Conservation (phyloP, 2,888 invertebrate genomes). For the Elysia crispata region DNA sequence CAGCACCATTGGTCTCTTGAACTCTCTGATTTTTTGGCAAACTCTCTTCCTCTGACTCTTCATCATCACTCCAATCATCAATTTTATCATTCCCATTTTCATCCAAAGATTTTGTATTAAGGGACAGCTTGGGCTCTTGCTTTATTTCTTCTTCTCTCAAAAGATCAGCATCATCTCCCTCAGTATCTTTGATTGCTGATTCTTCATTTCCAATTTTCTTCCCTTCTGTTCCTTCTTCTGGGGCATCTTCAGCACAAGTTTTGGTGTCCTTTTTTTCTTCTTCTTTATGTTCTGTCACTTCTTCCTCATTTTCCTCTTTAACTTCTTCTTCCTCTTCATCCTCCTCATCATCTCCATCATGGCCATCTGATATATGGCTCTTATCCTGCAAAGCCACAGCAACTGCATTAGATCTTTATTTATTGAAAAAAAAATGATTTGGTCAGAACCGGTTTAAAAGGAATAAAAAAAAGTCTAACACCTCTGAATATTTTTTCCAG, state of each 20-base stretch:
- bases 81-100: slow-evolving; percentile 22
- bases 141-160: slow-evolving; percentile 6
- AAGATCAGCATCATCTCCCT: no score
- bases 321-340: slow-evolving; percentile 27
- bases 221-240: not conserved
- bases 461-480: no score
- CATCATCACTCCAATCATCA: no score
- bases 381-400: slow-evolving; percentile 27
- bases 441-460: not conserved
- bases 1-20: no score
- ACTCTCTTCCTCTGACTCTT: no score
- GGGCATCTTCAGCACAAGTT: not conserved
- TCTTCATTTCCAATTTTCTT: not conserved
- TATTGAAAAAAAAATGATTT: no score
- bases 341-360: slow-evolving; percentile 44
- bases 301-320: not conserved
- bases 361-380: slow-evolving; percentile 20
- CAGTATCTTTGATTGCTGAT: not conserved
- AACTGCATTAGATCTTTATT: not conserved
- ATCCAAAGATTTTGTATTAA: not conserved
- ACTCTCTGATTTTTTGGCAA: no score
- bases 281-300: not conserved
- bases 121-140: not conserved
- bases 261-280: not conserved
- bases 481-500: no score